A percentile compares a stretch with the other conserved stretches of the same genome.
phyloP scores from a whole-genome alignment of 2,888 invertebrate species.

The Eristalinus aeneus region DNA sequence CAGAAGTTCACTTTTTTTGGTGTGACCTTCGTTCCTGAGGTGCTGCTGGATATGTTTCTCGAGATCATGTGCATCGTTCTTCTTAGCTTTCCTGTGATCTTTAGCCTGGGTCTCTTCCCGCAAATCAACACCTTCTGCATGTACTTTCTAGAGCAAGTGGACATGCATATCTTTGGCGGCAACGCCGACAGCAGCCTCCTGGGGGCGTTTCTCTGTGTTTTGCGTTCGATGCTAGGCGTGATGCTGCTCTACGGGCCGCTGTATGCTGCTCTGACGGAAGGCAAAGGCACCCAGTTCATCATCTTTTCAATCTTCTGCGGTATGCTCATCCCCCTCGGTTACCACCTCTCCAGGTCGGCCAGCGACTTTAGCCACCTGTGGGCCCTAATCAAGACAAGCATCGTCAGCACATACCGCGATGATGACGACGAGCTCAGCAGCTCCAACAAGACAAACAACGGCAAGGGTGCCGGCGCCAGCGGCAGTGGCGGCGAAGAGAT shows the following conservation, averaged over 20 bases:
- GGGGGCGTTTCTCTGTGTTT: conserved; percentile 88
- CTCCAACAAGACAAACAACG: conserved; percentile 31
- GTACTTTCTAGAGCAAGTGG: conserved; percentile 97
- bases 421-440: conserved; percentile 82
- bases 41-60: conserved; percentile 85
- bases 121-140: conserved; percentile 98
- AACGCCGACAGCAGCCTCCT: conserved; percentile 92
- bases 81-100: conserved; percentile 95
- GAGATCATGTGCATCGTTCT: conserved; percentile 90
- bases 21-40: conserved; percentile 81
- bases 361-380: conserved; percentile 95
- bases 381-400: conserved; percentile 90
- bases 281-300: conserved; percentile 92
- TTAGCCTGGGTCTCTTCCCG: conserved; percentile 97
- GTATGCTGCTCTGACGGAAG: conserved; percentile 92
- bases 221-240: conserved; percentile 90
- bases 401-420: conserved; percentile 88
- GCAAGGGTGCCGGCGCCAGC: conserved; percentile 54
- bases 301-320: conserved; percentile 97
- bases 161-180: conserved; percentile 94
- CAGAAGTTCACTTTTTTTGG: conserved; percentile 77
- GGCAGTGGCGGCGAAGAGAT: conserved; percentile 74
- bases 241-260: conserved; percentile 92
- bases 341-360: conserved; percentile 95
- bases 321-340: conserved; percentile 91